Conservation (phyloP, 2,888 invertebrate genomes). For the Agapostemon virescens region DNA sequence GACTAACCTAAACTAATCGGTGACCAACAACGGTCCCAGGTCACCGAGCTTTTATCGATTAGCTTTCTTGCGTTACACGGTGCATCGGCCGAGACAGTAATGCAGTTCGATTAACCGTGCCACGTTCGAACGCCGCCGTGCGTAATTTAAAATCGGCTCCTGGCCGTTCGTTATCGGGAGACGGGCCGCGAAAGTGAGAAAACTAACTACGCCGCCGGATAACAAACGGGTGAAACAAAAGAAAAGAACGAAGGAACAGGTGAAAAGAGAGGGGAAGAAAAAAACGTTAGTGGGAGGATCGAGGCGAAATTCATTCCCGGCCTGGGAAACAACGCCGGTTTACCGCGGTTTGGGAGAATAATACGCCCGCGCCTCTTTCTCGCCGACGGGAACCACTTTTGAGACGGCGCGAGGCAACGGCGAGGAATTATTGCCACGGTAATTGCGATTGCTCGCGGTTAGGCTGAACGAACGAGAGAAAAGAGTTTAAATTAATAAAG, state of each 20-base stretch:
- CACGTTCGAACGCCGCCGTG: not conserved
- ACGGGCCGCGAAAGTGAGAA: slow-evolving; percentile 41
- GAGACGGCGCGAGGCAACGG: not conserved
- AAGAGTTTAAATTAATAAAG: not conserved
- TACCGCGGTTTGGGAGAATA: slow-evolving; percentile 30
- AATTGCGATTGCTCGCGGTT: not conserved
- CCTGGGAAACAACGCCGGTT: slow-evolving; percentile 8
- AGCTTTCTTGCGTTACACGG: slow-evolving; percentile 68
- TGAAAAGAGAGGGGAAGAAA: not conserved
- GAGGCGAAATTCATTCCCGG: slow-evolving; percentile 19
- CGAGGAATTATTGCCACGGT: not conserved
- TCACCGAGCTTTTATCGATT: slow-evolving; percentile 69
- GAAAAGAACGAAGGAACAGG: not conserved
- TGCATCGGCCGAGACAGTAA: slow-evolving; percentile 55
- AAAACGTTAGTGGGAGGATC: slow-evolving; percentile 4
- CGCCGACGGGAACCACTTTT: not conserved
- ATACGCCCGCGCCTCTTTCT: slow-evolving; percentile 18
- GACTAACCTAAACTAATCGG: slow-evolving; percentile 67
- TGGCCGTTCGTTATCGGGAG: slow-evolving; percentile 40
- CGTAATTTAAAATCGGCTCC: slow-evolving; percentile 55
- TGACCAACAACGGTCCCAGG: slow-evolving; percentile 58
- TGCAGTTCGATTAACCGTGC: slow-evolving; percentile 58
- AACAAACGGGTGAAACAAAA: not conserved
- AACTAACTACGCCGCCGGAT: slow-evolving; percentile 25
- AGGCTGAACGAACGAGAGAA: too few relatives aligned